These are phyloP conservation scores for Apis mellifera DNA, from an alignment of 1,140 invertebrate genomes.

Conservation along the genomic window Amel_HAv3.1 CM009931.2:10107001-10107500, in stretches of 20 bases:
- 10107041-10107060: too few species aligned
- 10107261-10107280: slow-evolving; percentile 28
- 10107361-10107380: not conserved
- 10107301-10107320: slow-evolving; percentile 8
- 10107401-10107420: not conserved
- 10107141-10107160: not conserved
- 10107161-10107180: not conserved
- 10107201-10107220: not conserved
- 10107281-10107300: not conserved
- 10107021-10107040: too few species aligned
- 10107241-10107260: slow-evolving; percentile 13
- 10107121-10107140: not conserved
- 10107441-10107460: not conserved
- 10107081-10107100: too few species aligned
- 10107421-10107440: not conserved
- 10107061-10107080: too few species aligned
- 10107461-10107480: slow-evolving; percentile 10
- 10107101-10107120: too few species aligned
- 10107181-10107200: not conserved
- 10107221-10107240: not conserved
- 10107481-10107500: not conserved
- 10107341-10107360: too few species aligned
- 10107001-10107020: too few species aligned
- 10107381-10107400: slow-evolving; percentile 29
- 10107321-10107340: slow-evolving; percentile 18